phyloP scores from a whole-genome alignment of 1,140 invertebrate species.

The Drosophila trapezifrons region DNA sequence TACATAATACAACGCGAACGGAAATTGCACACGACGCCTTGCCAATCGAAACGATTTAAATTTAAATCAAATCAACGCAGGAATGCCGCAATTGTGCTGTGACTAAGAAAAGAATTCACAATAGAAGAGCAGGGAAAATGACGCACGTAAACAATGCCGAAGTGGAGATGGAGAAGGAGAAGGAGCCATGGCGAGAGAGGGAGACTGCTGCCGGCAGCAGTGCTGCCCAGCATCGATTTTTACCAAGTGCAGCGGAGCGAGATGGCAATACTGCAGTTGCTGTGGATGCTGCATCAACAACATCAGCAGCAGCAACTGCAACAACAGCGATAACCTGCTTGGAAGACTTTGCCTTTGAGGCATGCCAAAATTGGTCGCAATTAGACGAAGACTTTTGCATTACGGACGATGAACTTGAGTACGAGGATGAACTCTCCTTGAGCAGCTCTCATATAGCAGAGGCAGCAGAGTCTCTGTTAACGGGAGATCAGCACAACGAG shows the following conservation, averaged over 20 bases:
- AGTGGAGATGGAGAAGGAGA: constrained; percentile 29
- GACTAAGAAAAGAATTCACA: constrained; percentile 43
- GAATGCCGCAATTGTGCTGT: constrained; percentile 39
- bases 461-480: constrained; percentile 12
- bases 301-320: background rate
- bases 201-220: constrained; percentile 60
- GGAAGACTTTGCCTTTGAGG: constrained; percentile 62
- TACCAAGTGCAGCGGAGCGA: constrained; percentile 38
- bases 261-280: constrained; percentile 8
- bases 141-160: constrained; percentile 75
- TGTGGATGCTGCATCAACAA: constrained; percentile 32
- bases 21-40: constrained; percentile 9
- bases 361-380: constrained; percentile 60
- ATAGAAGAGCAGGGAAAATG: constrained; percentile 45
- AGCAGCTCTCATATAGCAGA: constrained; percentile 25
- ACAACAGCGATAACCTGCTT: constrained; percentile 39
- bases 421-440: constrained; percentile 63
- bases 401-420: constrained; percentile 74
- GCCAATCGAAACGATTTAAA: constrained; percentile 35
- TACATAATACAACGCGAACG: constrained; percentile 62
- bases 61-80: constrained; percentile 18
- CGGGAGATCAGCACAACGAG: constrained; percentile 66
- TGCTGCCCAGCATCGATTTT: constrained; percentile 66
- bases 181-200: constrained; percentile 5
- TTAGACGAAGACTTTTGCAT: constrained; percentile 65